Evolutionary conservation across 2,797 vertebrate genomes (phyloP).

Genomic region (Phoeniculus purpureus): DNA sequence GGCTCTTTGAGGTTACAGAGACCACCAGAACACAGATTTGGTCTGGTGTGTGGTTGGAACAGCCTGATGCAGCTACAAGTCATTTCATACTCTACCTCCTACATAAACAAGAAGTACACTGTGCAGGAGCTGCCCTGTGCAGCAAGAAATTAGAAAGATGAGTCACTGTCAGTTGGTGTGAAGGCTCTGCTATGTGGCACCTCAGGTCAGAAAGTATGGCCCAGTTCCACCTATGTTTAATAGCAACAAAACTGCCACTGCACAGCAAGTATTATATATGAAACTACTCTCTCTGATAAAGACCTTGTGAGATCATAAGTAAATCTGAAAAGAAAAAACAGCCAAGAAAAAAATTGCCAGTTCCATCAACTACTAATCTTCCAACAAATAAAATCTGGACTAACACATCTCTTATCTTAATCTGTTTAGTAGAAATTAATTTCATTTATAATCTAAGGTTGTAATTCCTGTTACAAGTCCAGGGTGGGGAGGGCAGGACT

Average conservation of each 20-base stretch:
- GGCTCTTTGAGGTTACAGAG: neutral
- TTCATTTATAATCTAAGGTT: neutral
- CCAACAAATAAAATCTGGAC: neutral
- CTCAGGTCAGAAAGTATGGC: neutral
- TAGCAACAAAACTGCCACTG: neutral
- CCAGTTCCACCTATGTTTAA: neutral
- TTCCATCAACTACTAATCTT: conserved; percentile 36
- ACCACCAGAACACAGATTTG: neutral
- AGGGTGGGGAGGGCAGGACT: neutral
- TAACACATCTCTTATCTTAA: conserved; percentile 17
- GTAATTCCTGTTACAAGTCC: neutral
- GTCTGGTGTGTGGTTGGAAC: neutral
- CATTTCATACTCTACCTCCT: neutral
- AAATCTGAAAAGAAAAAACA: neutral
- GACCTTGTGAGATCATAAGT: neutral
- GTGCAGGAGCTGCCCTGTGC: neutral
- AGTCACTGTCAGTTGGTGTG: neutral
- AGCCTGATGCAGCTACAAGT: neutral
- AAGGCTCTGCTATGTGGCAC: neutral
- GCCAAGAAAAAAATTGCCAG: neutral
- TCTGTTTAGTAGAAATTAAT: neutral
- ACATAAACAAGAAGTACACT: neutral
- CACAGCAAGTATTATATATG: neutral
- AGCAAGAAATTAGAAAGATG: neutral
- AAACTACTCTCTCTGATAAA: neutral